These are phyloP conservation scores for Pelochelys cantorii DNA, from an alignment of 2,797 vertebrate species.

Conservation along the genomic window DNA sequence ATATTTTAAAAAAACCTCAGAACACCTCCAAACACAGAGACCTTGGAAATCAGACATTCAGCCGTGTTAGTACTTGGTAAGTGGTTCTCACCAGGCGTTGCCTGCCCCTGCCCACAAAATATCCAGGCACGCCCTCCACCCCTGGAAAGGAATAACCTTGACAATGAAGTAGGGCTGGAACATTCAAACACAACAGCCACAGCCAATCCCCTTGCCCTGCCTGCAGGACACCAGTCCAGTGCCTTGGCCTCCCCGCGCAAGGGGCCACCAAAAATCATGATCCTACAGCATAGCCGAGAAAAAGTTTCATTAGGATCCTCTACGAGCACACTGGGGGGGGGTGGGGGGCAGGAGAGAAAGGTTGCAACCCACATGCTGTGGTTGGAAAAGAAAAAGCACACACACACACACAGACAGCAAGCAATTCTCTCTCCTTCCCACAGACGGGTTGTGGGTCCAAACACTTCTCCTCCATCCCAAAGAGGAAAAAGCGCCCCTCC, in stretches of 20 bases:
- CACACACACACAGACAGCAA: not conserved
- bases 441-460: not conserved
- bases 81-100: not conserved
- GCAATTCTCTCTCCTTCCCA: not conserved
- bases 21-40: not conserved
- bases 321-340: accelerated
- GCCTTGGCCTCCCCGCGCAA: not conserved
- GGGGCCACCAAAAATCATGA: not conserved
- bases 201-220: not conserved
- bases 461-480: not conserved
- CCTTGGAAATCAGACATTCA: not conserved
- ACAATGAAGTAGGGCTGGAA: not conserved
- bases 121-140: not conserved
- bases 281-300: not conserved
- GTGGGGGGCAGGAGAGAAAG: not conserved
- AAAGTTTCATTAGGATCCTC: not conserved
- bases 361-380: not conserved
- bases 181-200: not conserved
- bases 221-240: not conserved
- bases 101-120: not conserved
- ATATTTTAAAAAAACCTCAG: not conserved
- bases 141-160: not conserved
- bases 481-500: too few relatives aligned
- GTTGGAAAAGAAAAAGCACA: not conserved
- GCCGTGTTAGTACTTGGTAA: not conserved